These are phyloP conservation scores for Nesoenas mayeri DNA, from an alignment of 2,113 vertebrate genomes.

Conservation along the genomic window DNA sequence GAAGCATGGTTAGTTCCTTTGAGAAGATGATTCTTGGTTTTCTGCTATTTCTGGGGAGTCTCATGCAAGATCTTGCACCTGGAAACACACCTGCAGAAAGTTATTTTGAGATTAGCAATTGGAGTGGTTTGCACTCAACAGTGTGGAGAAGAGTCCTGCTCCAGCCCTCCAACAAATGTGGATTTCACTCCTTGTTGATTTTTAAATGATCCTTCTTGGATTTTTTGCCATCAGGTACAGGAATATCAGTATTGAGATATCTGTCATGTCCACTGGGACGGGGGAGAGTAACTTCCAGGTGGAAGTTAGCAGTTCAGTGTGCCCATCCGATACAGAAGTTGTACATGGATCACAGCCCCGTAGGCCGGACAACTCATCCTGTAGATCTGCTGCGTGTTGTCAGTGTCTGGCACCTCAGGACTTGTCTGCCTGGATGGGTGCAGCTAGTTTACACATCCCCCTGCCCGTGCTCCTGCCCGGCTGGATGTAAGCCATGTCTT, in stretches of 20 bases:
- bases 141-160: background rate
- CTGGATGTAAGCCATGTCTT: background rate
- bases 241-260: background rate
- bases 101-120: background rate
- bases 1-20: background rate
- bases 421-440: background rate
- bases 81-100: background rate
- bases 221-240: background rate
- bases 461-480: background rate
- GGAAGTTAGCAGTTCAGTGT: background rate
- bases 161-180: background rate
- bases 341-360: background rate
- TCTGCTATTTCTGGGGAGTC: background rate
- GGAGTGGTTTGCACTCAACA: background rate
- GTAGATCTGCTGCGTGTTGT: background rate
- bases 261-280: background rate
- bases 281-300: background rate
- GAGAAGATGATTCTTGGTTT: background rate
- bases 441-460: accelerated
- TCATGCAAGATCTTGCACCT: background rate
- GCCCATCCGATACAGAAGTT: background rate
- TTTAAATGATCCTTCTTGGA: background rate
- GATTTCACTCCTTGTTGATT: background rate
- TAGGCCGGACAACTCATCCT: background rate
- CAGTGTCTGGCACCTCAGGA: background rate